A percentile compares a stretch with the other conserved stretches of the same genome.
Evolutionary conservation across 2,797 vertebrate genomes (phyloP).

Genomic region (Vultur gryphus): DNA sequence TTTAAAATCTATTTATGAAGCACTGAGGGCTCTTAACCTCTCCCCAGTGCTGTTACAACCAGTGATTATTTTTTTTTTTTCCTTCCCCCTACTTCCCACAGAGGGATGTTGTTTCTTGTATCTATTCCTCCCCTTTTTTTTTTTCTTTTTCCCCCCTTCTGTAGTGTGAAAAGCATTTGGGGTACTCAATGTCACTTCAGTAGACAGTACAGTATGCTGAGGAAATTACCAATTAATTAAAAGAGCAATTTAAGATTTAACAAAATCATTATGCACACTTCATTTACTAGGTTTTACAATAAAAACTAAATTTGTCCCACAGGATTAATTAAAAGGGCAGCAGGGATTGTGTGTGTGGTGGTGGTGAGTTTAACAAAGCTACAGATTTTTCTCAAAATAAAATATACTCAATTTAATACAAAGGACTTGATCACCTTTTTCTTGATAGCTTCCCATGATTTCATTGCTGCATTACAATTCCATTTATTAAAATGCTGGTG

Average conservation of each 20-base stretch:
- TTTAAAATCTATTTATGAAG: background rate
- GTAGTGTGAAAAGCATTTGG: background rate
- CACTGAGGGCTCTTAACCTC: background rate
- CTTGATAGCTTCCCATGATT: background rate
- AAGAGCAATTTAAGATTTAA: background rate
- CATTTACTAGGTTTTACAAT: background rate
- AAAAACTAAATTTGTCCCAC: background rate
- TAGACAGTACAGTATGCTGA: background rate
- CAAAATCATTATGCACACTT: background rate
- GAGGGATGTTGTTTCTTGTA: background rate
- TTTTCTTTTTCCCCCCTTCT: no score
- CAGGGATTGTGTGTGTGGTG: background rate
- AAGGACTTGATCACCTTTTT: background rate
- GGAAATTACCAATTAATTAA: slow-evolving; percentile 21
- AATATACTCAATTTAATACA: background rate
- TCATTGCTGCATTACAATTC: background rate
- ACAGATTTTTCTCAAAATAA: background rate
- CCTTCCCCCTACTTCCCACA: background rate
- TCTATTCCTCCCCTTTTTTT: background rate
- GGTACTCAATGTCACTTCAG: background rate
- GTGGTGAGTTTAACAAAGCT: background rate
- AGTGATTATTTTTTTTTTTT: no score
- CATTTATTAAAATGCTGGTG: background rate
- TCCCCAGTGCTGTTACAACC: background rate
- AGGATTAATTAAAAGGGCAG: background rate